Conservation (phyloP, 2,797 vertebrate species). For the Cirrhinus mrigala region DNA sequence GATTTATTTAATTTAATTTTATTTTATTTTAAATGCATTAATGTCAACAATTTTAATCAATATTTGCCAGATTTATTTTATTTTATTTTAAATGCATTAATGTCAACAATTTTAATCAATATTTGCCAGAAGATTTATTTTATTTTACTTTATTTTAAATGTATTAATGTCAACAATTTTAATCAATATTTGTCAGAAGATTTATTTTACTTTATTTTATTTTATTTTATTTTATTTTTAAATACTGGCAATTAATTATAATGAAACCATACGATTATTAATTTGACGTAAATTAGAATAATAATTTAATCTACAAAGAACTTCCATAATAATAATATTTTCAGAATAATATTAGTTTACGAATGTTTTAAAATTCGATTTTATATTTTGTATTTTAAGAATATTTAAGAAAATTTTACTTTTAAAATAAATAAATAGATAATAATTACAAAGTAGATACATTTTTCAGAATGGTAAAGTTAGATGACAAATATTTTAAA, state of each 20-base stretch:
- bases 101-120: too few relatives aligned
- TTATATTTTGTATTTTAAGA: background rate
- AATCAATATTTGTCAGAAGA: background rate
- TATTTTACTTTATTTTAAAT: background rate
- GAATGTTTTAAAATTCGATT: background rate
- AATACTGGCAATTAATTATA: background rate
- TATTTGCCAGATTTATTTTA: too few relatives aligned
- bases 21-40: background rate
- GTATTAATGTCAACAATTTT: background rate
- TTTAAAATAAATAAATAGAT: background rate
- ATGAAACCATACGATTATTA: background rate
- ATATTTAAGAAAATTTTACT: background rate
- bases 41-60: background rate
- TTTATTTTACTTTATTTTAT: background rate
- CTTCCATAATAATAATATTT: background rate
- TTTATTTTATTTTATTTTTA: background rate
- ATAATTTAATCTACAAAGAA: background rate
- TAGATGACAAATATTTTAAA: background rate
- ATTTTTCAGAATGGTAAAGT: background rate
- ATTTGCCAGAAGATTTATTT: background rate
- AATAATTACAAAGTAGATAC: background rate
- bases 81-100: too few relatives aligned
- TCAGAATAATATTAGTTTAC: background rate
- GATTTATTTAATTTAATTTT: too few relatives aligned
- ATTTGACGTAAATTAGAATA: background rate